A percentile compares a stretch with the other conserved stretches of the same genome.
These are phyloP conservation scores for Agriopis leucophaearia DNA, from an alignment of 2,888 invertebrate species.

Conservation along the genomic window DNA sequence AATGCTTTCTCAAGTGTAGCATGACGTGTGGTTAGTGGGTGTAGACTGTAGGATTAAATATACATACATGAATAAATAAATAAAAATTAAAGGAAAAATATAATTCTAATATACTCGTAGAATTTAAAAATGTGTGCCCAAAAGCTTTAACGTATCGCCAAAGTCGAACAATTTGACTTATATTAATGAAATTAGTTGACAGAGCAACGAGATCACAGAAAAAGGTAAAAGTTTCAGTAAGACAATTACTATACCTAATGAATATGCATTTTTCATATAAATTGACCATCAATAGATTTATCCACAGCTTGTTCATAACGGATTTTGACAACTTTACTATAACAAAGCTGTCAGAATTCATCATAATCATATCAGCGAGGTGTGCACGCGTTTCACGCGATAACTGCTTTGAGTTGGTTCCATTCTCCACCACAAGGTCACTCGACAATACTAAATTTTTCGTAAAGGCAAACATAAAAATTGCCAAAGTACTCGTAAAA, in stretches of 20 bases:
- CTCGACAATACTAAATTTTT: too few species aligned
- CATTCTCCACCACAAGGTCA: too few species aligned
- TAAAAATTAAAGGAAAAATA: background rate
- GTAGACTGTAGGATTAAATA: background rate
- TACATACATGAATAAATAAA: background rate
- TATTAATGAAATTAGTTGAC: constrained; percentile 60
- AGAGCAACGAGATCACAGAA: constrained; percentile 38
- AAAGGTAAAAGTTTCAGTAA: background rate
- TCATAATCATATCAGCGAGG: too few species aligned
- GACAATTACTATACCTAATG: background rate
- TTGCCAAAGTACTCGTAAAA: too few species aligned
- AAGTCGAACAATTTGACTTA: constrained; percentile 49
- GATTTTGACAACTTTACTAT: too few species aligned
- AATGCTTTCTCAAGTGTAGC: background rate
- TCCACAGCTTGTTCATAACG: too few species aligned
- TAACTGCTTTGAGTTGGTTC: too few species aligned
- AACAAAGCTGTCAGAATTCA: too few species aligned
- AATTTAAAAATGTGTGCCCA: constrained; percentile 18
- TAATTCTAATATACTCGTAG: background rate
- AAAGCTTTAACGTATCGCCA: constrained; percentile 36
- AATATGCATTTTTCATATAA: too few species aligned
- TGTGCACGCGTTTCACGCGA: too few species aligned
- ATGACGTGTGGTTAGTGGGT: background rate
- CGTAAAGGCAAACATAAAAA: too few species aligned
- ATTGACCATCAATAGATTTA: too few species aligned